Conservation (phyloP, 2,888 invertebrate genomes). For the Pocota personata region DNA sequence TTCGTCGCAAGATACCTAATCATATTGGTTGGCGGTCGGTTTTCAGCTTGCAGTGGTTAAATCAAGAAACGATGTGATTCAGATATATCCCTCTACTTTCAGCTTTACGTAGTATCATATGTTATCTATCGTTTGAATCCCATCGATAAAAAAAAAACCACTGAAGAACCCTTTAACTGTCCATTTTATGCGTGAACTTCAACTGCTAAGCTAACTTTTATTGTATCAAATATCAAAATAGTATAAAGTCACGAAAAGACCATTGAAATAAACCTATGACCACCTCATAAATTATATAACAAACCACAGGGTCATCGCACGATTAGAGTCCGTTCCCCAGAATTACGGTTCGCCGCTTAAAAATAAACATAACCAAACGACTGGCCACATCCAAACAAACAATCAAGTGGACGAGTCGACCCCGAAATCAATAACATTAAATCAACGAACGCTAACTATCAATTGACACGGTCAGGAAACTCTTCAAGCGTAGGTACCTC, state of each 20-base stretch:
- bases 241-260: background rate
- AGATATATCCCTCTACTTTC: too few species aligned
- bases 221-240: background rate
- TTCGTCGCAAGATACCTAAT: too few species aligned
- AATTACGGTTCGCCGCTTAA: constrained; percentile 13
- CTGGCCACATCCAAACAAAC: background rate
- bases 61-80: too few species aligned
- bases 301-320: constrained; percentile 32
- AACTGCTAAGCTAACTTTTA: constrained; percentile 16
- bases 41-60: too few species aligned
- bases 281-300: constrained; percentile 12
- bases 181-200: background rate
- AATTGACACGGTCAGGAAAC: constrained; percentile 65
- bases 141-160: background rate
- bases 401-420: constrained; percentile 34
- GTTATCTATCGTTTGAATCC: background rate
- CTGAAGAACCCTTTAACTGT: background rate
- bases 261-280: background rate
- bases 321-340: constrained; percentile 21
- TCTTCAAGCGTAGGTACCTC: background rate
- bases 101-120: background rate
- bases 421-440: constrained; percentile 65
- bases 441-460: constrained; percentile 62
- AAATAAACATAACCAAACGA: background rate
- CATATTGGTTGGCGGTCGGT: too few species aligned